Evolutionary conservation across 2,888 invertebrate genomes (phyloP), one percentile per base, ranked within the genome.

Genomic region (Lydus trimaculatus): DNA sequence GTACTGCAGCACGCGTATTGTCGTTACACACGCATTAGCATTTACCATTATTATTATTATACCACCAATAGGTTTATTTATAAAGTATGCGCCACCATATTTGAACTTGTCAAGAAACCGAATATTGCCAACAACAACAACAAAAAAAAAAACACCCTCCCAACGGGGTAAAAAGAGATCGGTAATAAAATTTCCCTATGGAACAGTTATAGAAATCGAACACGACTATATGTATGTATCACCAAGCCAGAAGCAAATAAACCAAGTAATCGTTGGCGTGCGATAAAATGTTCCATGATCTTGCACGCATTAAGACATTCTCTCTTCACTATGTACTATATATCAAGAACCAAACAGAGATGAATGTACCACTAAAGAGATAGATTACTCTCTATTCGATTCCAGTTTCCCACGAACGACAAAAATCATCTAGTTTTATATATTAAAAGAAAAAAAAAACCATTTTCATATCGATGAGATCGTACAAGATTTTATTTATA

Each of bases 261-360:
- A 75, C 69, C 72, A 64, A 64, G 70, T 74, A 75, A 76, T 75
- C 73, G 75, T 71, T 76, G 74, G 76, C 75, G 72, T 77, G 73
- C 74, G 70, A 77, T 76, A 74, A 70, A 73, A 75, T 75, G 74
- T 72, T 72, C 64, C 71, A 69, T 69, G 74, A 75, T 75, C 73
- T 75, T 73, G 73, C 74, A 75, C 73, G 75, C 76, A 74, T 72
- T 73, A 61, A 72, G 66, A 69, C 68, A 68, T 71, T 71, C 72
- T 71, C 48, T 48, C 17, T 7, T 7, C n/a, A 17, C 15, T n/a
- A 11, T 11, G 33, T 11, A 33, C 15, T 15, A 36, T 36, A n/a
- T 43, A 17, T 43, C 43, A 43, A 17, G 4, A 17, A 8, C 17
- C n/a, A 43, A 43, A 43, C 1, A n/a, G 43, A 43, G 43, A 43